Base-by-base conservation (phyloP, 2,113 vertebrate species). In the Percopsis transmontana region DNA sequence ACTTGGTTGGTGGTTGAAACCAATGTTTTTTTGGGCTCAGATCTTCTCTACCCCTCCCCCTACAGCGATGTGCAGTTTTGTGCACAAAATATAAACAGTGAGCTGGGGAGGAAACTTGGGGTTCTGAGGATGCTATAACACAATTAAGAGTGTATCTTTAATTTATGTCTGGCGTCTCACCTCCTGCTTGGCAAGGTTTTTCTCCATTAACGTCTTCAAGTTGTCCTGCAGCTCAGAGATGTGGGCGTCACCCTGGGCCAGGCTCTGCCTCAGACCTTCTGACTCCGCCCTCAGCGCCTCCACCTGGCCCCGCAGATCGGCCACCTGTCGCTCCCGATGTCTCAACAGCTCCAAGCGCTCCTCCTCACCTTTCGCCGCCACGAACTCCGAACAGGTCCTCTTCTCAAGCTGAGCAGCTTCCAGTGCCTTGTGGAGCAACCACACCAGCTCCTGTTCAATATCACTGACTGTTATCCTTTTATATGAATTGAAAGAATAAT, bases 321-420 rank as follows among this genome's bases (percentile, higher is more conserved):
- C 79, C 0, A 91, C 93, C 66, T 94, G 93, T 7, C 95, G 91
- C 73, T 97, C 95, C 14, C 95, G 92, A 85, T 97, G 95, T 14
- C 93, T 89, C 51, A 96, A 91, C 52, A 96, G 82, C 80, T 98
- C 96, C 79, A 96, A 87, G 1, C 94, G 93, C 73, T 95, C 91
- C 80, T 93, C 90, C 58, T 98, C 95, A 0, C 87, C 89, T 0
- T 90, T 33, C 0, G 88, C 92, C 0, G 92, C 78, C 74, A 97
- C 68, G 77, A 95, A 98, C 8, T 91, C 90, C 0, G 84, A 87
- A 72, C 95, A 95, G 0, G 90, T 92, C 58, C 94, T 79, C 65
- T 97, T 98, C 89, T 99, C 96, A 76, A 92, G 92, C 89, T 97
- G 96, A 27, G 95, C 91, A 0, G 94, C 93, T 83, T 98, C 96